Evolutionary conservation across 2,888 invertebrate genomes (phyloP).

Genomic region (Ophraella communa): DNA sequence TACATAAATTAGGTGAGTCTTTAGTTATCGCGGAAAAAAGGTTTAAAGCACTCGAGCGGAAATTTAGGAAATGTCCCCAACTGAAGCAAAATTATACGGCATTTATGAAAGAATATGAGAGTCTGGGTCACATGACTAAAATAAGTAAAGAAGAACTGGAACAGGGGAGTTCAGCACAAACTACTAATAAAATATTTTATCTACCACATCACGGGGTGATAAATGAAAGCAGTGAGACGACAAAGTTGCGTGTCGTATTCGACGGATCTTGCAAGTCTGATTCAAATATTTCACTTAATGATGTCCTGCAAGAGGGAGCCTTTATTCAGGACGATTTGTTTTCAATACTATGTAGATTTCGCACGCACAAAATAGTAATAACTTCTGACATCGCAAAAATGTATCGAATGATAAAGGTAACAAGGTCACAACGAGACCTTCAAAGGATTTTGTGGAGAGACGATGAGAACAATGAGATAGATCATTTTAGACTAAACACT

Average conservation of each 20-base stretch:
- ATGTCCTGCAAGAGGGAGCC: slow-evolving; percentile 25
- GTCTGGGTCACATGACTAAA: slow-evolving; percentile 40
- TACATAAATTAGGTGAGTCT: neutral
- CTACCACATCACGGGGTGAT: slow-evolving; percentile 34
- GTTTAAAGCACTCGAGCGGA: slow-evolving; percentile 26
- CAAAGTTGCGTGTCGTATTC: slow-evolving; percentile 32
- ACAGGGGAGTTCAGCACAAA: neutral
- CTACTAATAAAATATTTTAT: slow-evolving; percentile 8
- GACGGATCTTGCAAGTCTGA: slow-evolving; percentile 27
- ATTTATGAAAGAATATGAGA: slow-evolving; percentile 5
- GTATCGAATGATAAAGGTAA: slow-evolving; percentile 12
- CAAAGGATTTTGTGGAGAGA: slow-evolving; percentile 26
- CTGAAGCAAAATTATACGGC: slow-evolving; percentile 1
- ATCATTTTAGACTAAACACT: slow-evolving; percentile 18
- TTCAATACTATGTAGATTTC: slow-evolving; percentile 16
- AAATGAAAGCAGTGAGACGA: slow-evolving; percentile 32
- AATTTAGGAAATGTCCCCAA: slow-evolving; percentile 18
- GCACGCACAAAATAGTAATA: slow-evolving; percentile 6
- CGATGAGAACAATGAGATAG: neutral
- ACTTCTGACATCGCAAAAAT: slow-evolving; percentile 23
- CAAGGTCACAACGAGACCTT: neutral
- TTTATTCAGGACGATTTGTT: slow-evolving; percentile 27
- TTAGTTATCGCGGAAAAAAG: slow-evolving; percentile 13
- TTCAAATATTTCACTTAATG: slow-evolving; percentile 27
- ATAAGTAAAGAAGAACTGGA: slow-evolving; percentile 4